Conservation (phyloP, 2,888 invertebrate species). For the Eulithis testata region DNA sequence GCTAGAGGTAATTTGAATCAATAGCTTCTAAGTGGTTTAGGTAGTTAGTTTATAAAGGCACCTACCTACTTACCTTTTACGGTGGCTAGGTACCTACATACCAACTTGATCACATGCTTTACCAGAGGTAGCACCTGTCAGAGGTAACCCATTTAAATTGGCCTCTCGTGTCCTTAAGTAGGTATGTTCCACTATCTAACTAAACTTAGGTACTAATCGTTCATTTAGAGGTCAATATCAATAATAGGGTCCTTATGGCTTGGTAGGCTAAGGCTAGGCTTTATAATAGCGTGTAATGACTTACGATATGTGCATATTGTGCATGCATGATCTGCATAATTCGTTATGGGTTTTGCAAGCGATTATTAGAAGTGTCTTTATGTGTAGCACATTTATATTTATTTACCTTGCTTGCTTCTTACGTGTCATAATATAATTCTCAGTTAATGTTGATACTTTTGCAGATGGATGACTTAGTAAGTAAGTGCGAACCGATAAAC, state of each 20-base stretch:
- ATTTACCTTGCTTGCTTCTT: background rate
- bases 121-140: slow-evolving; percentile 3
- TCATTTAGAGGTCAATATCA: slow-evolving; percentile 44
- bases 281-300: slow-evolving; percentile 49
- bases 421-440: background rate
- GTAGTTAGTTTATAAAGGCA: background rate
- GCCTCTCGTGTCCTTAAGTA: slow-evolving; percentile 27
- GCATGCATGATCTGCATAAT: slow-evolving; percentile 52
- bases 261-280: slow-evolving; percentile 50
- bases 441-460: background rate
- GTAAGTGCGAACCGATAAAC: too few species aligned
- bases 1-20: too few species aligned
- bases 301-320: slow-evolving; percentile 43
- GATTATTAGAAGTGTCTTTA: slow-evolving; percentile 7
- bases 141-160: slow-evolving; percentile 12
- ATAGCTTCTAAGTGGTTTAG: background rate
- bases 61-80: background rate
- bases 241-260: slow-evolving; percentile 40
- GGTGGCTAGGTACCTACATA: background rate
- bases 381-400: slow-evolving; percentile 1
- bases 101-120: slow-evolving; percentile 8
- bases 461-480: background rate
- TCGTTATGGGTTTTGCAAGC: slow-evolving; percentile 27
- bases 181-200: slow-evolving; percentile 26
- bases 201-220: slow-evolving; percentile 29